These are phyloP conservation scores for Pitta sordida DNA, from an alignment of 2,113 vertebrate genomes.

Conservation along the genomic window DNA sequence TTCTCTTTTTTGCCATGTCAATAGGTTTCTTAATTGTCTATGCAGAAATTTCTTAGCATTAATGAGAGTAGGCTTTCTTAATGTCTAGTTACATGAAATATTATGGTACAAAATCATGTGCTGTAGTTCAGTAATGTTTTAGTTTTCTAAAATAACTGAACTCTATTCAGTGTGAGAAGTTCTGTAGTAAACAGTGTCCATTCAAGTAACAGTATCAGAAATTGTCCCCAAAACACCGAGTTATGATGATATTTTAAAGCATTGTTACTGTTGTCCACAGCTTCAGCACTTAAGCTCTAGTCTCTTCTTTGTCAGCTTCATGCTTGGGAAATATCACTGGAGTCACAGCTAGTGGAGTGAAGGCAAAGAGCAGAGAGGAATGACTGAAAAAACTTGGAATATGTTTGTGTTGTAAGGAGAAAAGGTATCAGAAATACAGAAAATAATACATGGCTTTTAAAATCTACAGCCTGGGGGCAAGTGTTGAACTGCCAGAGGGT, in stretches of 20 bases:
- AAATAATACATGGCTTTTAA: background rate
- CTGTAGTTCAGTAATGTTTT: background rate
- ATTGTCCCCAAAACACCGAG: background rate
- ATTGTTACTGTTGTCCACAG: background rate
- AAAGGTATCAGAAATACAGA: background rate
- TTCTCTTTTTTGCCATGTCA: background rate
- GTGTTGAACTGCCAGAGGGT: too few relatives aligned
- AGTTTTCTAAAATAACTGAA: background rate
- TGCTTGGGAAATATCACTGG: constrained; percentile 15
- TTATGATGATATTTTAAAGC: background rate
- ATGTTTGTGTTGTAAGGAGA: background rate
- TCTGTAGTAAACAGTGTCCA: background rate
- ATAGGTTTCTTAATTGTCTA: background rate
- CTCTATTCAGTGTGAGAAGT: background rate
- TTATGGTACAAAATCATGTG: background rate
- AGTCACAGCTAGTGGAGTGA: constrained; percentile 21
- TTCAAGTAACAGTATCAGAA: background rate
- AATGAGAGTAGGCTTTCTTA: background rate
- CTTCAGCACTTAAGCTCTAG: background rate
- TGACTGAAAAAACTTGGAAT: background rate
- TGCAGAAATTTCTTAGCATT: background rate
- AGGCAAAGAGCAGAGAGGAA: background rate
- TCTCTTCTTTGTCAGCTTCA: constrained; percentile 11
- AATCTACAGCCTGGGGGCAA: too few relatives aligned
- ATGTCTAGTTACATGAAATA: background rate